Percentiles rank a stretch among this genome's conserved stretches.
These are phyloP conservation scores for Turritopsis rubra DNA, from an alignment of 30 jellyfish, hydroid and myxozoan species.

Conservation along the genomic window DNA sequence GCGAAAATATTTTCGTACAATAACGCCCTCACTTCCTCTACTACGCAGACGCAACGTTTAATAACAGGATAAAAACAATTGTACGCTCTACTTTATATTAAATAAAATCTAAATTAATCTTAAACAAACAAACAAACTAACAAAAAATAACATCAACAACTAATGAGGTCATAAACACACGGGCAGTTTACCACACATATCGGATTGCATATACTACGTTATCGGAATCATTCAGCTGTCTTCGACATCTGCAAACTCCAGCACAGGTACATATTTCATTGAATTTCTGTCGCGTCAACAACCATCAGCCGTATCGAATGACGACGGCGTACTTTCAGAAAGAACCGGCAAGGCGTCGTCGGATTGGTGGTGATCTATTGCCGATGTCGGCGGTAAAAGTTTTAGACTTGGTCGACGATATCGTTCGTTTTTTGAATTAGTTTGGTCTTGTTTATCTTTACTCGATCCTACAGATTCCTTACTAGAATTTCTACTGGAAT, in stretches of 20 bases:
- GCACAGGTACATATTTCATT: no score
- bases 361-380: constrained; percentile 5
- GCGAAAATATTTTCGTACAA: background rate
- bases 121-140: background rate
- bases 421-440: background rate
- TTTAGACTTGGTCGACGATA: constrained; percentile 32
- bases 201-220: background rate
- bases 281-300: background rate
- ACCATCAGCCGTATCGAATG: background rate
- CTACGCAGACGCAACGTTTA: background rate
- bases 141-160: background rate
- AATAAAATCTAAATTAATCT: background rate
- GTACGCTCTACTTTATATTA: background rate
- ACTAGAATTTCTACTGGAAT: background rate
- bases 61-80: background rate
- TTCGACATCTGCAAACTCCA: no score
- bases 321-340: background rate
- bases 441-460: constrained; percentile 2
- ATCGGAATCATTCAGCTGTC: background rate
- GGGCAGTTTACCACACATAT: background rate
- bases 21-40: background rate
- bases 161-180: no score
- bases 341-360: constrained; percentile 12
- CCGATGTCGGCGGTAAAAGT: constrained; percentile 23
- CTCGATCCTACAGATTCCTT: background rate